Conservation (phyloP, 1,140 invertebrate genomes). For the Papilio machaon region DNA sequence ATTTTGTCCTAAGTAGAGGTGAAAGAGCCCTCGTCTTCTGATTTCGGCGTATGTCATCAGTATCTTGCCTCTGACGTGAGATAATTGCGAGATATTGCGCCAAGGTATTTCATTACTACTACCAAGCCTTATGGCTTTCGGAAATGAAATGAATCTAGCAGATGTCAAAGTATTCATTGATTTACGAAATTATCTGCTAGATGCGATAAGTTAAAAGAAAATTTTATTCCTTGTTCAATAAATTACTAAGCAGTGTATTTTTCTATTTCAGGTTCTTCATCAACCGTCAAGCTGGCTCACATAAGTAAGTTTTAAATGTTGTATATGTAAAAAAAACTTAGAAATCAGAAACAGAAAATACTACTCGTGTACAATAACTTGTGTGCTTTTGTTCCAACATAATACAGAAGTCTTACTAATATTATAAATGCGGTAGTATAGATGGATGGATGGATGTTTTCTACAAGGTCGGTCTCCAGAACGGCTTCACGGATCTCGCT, state of each 20-base stretch:
- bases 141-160: not conserved
- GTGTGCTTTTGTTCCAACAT: too few species aligned
- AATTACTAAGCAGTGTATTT: conserved; percentile 28
- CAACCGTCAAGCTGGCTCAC: conserved; percentile 75
- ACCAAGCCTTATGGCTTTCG: not conserved
- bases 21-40: conserved; percentile 66
- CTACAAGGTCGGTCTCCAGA: too few species aligned
- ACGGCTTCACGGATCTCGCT: too few species aligned
- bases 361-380: too few species aligned
- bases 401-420: too few species aligned
- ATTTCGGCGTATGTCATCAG: conserved; percentile 72
- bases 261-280: conserved; percentile 67
- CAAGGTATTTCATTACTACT: conserved; percentile 16
- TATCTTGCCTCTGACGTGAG: conserved; percentile 46
- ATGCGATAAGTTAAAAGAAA: too few species aligned
- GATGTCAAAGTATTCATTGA: not conserved
- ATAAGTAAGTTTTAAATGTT: conserved; percentile 66
- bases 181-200: not conserved
- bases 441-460: too few species aligned
- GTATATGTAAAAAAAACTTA: not conserved
- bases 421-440: too few species aligned
- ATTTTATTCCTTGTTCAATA: not conserved
- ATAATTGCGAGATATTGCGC: conserved; percentile 26
- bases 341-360: not conserved
- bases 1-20: conserved; percentile 72